These are phyloP conservation scores for Cheilosia soror DNA, from an alignment of 2,888 invertebrate species.

Conservation along the genomic window DNA sequence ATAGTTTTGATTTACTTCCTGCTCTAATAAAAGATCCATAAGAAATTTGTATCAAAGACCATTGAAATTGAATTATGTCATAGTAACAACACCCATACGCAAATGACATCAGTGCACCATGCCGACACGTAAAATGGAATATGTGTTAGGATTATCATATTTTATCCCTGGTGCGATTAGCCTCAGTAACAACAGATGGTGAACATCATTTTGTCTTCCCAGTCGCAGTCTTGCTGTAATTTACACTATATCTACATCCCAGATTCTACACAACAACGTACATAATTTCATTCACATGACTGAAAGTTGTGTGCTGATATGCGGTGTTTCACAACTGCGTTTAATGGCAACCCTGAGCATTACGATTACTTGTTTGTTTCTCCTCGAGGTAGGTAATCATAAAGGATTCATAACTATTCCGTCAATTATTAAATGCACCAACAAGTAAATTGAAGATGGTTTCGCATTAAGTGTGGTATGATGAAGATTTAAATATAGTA, in stretches of 20 bases:
- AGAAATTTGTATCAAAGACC: not conserved
- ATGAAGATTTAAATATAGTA: slow-evolving; percentile 52
- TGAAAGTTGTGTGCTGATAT: not conserved
- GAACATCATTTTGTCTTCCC: slow-evolving; percentile 26
- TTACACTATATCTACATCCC: slow-evolving; percentile 6
- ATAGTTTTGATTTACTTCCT: too few species aligned
- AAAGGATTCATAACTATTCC: slow-evolving; percentile 47
- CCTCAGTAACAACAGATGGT: slow-evolving; percentile 27
- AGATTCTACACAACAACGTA: not conserved
- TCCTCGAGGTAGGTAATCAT: slow-evolving; percentile 32
- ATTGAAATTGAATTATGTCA: not conserved
- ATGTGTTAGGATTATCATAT: not conserved
- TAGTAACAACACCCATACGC: not conserved
- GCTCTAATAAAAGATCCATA: too few species aligned
- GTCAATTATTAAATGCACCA: slow-evolving; percentile 50
- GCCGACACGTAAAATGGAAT: not conserved
- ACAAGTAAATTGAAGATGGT: slow-evolving; percentile 48
- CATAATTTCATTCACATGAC: not conserved
- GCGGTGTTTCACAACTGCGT: slow-evolving; percentile 12
- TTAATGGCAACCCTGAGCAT: slow-evolving; percentile 29
- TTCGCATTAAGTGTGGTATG: slow-evolving; percentile 41
- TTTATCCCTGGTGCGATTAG: slow-evolving; percentile 18
- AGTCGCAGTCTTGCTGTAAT: slow-evolving; percentile 7
- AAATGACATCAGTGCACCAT: not conserved
- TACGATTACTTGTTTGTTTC: slow-evolving; percentile 37